phyloP scores from a whole-genome alignment of 2,888 invertebrate species.

The Monoplex corrugatus region DNA sequence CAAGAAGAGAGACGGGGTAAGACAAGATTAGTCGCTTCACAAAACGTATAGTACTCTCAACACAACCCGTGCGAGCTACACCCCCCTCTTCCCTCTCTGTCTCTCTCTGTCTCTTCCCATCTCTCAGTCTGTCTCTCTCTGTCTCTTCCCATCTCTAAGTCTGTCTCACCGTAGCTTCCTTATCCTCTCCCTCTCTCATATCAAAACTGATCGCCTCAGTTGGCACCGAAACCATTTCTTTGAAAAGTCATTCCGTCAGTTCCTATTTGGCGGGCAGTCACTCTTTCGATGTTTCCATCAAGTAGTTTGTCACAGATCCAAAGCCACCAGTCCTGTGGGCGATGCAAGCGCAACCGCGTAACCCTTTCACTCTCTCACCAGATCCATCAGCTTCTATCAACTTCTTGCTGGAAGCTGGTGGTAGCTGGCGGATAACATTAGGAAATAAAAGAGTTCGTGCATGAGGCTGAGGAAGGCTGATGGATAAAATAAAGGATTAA shows the following conservation, averaged over 20 bases:
- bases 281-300: neutral
- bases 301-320: neutral
- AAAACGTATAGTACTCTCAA: no score
- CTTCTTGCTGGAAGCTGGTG: no score
- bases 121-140: slow-evolving; percentile 8
- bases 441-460: no score
- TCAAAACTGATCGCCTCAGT: neutral
- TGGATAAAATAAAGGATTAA: no score
- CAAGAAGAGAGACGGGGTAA: neutral
- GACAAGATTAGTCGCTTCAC: neutral
- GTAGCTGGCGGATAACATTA: no score
- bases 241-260: neutral
- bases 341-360: no score
- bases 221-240: neutral
- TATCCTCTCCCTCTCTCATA: neutral
- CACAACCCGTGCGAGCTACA: no score
- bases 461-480: no score
- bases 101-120: slow-evolving; percentile 4
- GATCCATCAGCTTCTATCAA: no score
- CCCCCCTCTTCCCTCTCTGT: neutral
- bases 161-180: neutral
- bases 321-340: no score
- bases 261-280: neutral
- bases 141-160: neutral
- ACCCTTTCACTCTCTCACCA: no score